phyloP scores from a whole-genome alignment of 2,888 invertebrate genomes.

The Orthonevra nobilis region DNA sequence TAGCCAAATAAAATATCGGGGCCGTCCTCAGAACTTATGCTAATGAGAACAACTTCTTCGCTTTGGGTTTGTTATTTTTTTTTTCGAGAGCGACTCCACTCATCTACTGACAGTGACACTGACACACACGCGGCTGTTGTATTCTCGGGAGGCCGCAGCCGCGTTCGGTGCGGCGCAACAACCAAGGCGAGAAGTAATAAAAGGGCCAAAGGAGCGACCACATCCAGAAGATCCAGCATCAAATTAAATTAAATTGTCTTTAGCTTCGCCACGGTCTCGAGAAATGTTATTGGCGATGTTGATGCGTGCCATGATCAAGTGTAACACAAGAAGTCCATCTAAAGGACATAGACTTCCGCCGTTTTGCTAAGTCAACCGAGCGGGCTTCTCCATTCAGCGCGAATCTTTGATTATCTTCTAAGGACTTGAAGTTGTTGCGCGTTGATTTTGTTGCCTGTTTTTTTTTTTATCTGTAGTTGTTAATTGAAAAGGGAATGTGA shows the following conservation, averaged over 20 bases:
- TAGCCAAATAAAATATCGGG: constrained; percentile 64
- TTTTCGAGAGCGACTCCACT: background rate
- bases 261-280: constrained; percentile 32
- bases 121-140: constrained; percentile 23
- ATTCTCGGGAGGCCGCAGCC: too few species aligned
- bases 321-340: constrained; percentile 71
- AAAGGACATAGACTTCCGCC: constrained; percentile 70
- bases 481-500: constrained; percentile 67
- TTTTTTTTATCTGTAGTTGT: constrained; percentile 35
- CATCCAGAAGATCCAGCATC: constrained; percentile 65
- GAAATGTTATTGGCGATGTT: constrained; percentile 70
- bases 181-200: constrained; percentile 68
- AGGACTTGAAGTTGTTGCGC: constrained; percentile 32
- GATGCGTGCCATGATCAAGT: constrained; percentile 71
- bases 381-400: constrained; percentile 39
- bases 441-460: background rate
- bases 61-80: too few species aligned
- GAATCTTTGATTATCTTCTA: constrained; percentile 56
- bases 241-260: constrained; percentile 71
- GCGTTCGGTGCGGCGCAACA: too few species aligned
- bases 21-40: constrained; percentile 59
- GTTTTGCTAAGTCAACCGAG: constrained; percentile 49
- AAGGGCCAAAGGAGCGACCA: constrained; percentile 68
- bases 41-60: constrained; percentile 70
- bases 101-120: constrained; percentile 55